Evolutionary conservation across 2,113 vertebrate genomes (phyloP), one percentile per base, ranked within the genome.

Genomic region (Speoplatyrhinus poulsoni): DNA sequence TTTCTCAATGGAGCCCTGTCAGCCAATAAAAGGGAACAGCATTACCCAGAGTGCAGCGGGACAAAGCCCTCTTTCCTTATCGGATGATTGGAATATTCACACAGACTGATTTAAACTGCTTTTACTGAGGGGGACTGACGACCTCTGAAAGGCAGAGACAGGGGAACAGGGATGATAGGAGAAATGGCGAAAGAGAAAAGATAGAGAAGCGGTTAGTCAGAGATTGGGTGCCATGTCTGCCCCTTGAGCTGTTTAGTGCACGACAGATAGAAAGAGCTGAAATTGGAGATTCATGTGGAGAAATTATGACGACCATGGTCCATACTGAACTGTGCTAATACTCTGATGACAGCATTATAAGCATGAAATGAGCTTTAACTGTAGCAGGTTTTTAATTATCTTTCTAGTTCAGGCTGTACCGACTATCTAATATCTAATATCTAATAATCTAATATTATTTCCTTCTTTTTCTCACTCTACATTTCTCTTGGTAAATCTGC

Each of bases 41-140:
- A 88, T 90, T 90, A 90, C 88, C 91, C 86, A 85, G 87, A 88
- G 86, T 87, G 74, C 85, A 89, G 75, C 63, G 64, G 89, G 82
- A 89, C 87, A 90, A 87, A 86, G 80, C 67, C 62, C 19, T 46
- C 76, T 77, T 46, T 64, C 75, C 80, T 90, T 91, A 90, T 91
- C 85, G 36, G 56, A 36, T 76, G 77, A 73, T 78, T 84, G 85
- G 84, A 91, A 91, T 91, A 91, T 90, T 88, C 88, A 80, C 80
- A 80, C 80, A 80, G 84, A 69, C 79, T 78, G 88, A 87, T 92
- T 86, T 82, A 75, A 26, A 82, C 81, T 87, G 79, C 76, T 79
- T 86, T 88, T 73, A 82, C 72, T 53, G 55, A 83, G 74, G 66
- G 72, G 72, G 84, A 72, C 81, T 85, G 82, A 85, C 76, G 82